These are phyloP conservation scores for Semotilus atromaculatus DNA, from an alignment of 2,797 vertebrate species.

Conservation along the genomic window DNA sequence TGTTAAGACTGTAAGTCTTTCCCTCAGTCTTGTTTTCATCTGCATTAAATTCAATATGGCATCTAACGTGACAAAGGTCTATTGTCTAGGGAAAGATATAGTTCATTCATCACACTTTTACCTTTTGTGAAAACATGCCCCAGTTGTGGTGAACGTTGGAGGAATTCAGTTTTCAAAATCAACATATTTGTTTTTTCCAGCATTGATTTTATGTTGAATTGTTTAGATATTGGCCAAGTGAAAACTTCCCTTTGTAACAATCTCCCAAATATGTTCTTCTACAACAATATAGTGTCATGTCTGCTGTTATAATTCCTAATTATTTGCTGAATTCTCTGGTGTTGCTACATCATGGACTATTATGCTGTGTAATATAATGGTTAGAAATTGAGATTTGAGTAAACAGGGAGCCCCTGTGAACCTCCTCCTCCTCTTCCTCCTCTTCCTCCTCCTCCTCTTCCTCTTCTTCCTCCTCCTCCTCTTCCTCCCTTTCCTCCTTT, in stretches of 20 bases:
- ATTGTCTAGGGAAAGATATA: not conserved
- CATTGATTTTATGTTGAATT: not conserved
- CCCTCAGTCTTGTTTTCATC: not conserved
- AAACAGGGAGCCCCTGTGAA: slow-evolving; percentile 63
- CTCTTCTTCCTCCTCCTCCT: too few species aligned
- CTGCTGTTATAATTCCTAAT: not conserved
- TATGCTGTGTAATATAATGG: not conserved
- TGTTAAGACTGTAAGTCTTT: not conserved
- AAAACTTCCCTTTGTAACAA: not conserved
- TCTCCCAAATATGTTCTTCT: not conserved
- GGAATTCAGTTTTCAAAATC: not conserved
- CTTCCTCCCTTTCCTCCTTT: too few species aligned
- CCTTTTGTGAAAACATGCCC: not conserved
- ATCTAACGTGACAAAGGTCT: not conserved
- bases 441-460: not conserved
- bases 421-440: slow-evolving; percentile 2
- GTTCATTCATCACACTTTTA: not conserved
- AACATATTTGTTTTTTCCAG: too few species aligned
- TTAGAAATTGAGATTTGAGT: slow-evolving; percentile 36
- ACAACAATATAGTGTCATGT: not conserved
- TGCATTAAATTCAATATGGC: not conserved
- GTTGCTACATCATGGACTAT: too few species aligned
- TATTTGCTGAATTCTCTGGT: not conserved
- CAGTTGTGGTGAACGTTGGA: not conserved
- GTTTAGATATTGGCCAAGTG: not conserved